These are phyloP conservation scores for Drosophila anomalata DNA, from an alignment of 2,888 invertebrate genomes.

Conservation along the genomic window DNA sequence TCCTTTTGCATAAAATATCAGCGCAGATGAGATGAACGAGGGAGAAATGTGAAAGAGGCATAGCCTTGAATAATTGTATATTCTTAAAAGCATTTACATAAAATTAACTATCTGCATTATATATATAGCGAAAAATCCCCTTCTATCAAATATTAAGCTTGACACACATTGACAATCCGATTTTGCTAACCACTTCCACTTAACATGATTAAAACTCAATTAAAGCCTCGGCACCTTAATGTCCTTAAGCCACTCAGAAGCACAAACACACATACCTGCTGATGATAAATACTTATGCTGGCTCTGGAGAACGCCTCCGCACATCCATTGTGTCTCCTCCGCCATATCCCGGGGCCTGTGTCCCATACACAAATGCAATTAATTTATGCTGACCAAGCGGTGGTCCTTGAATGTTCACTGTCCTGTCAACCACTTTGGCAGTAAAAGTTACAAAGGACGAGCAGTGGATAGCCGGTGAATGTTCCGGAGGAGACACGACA, in stretches of 20 bases:
- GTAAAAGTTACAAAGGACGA: conserved; percentile 14
- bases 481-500: neutral
- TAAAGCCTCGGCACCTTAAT: conserved; percentile 7
- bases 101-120: neutral
- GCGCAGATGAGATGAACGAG: neutral
- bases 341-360: conserved; percentile 9
- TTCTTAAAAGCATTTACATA: neutral
- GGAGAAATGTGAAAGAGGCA: neutral
- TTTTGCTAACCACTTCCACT: conserved; percentile 8
- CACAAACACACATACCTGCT: neutral
- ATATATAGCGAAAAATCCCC: too few relatives aligned
- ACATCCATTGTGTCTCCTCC: neutral
- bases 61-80: neutral
- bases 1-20: conserved; percentile 52
- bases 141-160: neutral
- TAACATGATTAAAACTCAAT: conserved; percentile 18
- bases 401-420: conserved; percentile 22
- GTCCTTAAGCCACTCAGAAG: neutral
- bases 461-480: neutral
- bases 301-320: neutral
- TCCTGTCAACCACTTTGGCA: conserved; percentile 15
- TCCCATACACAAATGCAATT: conserved; percentile 59
- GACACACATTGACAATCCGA: neutral
- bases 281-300: neutral
- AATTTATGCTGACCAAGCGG: conserved; percentile 68